A percentile compares a stretch with the other conserved stretches of the same genome.
phyloP scores from a whole-genome alignment of 2,113 vertebrate species.

The Syngnathus typhle region DNA sequence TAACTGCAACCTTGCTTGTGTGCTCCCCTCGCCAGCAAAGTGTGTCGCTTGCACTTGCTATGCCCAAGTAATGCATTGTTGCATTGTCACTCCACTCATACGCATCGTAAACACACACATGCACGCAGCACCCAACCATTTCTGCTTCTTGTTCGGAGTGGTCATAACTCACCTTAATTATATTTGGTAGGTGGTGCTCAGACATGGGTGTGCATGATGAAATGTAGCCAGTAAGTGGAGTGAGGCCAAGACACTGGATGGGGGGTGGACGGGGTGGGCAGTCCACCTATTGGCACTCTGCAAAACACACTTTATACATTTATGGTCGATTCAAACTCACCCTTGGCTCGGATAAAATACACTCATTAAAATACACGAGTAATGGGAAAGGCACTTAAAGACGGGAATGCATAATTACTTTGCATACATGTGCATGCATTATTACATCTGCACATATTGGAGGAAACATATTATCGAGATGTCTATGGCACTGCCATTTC shows the following conservation, averaged over 20 bases:
- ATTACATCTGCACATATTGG: not conserved
- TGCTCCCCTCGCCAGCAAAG: not conserved
- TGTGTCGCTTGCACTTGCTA: slow-evolving; percentile 16
- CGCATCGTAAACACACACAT: slow-evolving; percentile 1
- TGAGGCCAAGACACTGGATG: slow-evolving; percentile 34
- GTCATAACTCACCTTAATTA: slow-evolving; percentile 66
- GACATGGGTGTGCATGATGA: slow-evolving; percentile 38
- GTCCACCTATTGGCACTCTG: slow-evolving; percentile 36
- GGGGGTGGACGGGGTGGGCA: slow-evolving; percentile 18
- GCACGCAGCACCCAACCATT: slow-evolving; percentile 16
- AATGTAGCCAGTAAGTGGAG: slow-evolving; percentile 42
- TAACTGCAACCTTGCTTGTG: slow-evolving; percentile 1
- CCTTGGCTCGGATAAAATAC: slow-evolving; percentile 6
- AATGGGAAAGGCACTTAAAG: not conserved
- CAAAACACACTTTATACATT: slow-evolving; percentile 47
- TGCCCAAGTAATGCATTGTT: slow-evolving; percentile 31
- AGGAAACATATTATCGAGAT: not conserved
- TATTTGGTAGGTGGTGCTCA: slow-evolving; percentile 52
- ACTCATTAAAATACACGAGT: slow-evolving; percentile 10
- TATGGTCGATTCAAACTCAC: slow-evolving; percentile 13
- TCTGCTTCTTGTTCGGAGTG: slow-evolving; percentile 24
- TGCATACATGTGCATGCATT: not conserved
- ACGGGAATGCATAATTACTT: not conserved
- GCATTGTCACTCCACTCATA: slow-evolving; percentile 28
- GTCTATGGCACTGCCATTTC: not conserved